Evolutionary conservation across 2,888 invertebrate genomes (phyloP).

Genomic region (Gandaritis pyraliata): DNA sequence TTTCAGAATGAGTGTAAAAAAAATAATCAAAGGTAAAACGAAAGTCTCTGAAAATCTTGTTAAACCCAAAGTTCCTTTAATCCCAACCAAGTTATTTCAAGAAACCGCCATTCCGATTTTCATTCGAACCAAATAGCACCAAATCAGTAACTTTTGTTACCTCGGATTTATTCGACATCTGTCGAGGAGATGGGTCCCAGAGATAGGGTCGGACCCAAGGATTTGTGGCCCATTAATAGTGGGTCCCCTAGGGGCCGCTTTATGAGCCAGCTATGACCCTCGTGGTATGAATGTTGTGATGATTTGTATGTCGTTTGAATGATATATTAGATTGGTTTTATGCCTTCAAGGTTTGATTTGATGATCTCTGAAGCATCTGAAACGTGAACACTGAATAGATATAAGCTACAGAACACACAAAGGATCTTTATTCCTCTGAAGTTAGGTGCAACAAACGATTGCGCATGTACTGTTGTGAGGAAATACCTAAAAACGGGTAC

Average conservation of each 20-base stretch:
- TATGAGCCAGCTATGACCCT: conserved; percentile 40
- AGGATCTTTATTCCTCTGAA: too few relatives aligned
- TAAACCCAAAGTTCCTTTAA: conserved; percentile 9
- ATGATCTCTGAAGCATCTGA: background rate
- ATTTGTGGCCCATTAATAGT: conserved; percentile 46
- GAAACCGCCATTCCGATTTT: conserved; percentile 24
- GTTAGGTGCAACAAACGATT: too few relatives aligned
- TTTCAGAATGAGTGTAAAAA: background rate
- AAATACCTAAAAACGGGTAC: too few relatives aligned
- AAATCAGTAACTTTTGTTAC: conserved; percentile 35
- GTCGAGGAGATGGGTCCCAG: conserved; percentile 38
- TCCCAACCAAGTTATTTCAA: conserved; percentile 26
- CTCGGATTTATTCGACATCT: conserved; percentile 35
- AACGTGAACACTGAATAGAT: too few relatives aligned
- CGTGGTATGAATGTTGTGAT: conserved; percentile 40
- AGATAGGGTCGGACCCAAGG: conserved; percentile 40
- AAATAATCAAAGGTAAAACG: background rate
- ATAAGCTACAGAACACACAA: too few relatives aligned
- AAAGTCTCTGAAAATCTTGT: background rate
- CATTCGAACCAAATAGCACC: conserved; percentile 27
- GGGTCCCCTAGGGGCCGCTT: conserved; percentile 32
- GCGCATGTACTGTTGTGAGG: too few relatives aligned
- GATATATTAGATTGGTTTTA: conserved; percentile 34
- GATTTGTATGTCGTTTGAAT: conserved; percentile 39
- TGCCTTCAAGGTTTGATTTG: background rate